Percentiles rank a stretch among this genome's conserved stretches.
These are phyloP conservation scores for Pleuronectes platessa DNA, from an alignment of 2,113 vertebrate species.

Conservation along the genomic window DNA sequence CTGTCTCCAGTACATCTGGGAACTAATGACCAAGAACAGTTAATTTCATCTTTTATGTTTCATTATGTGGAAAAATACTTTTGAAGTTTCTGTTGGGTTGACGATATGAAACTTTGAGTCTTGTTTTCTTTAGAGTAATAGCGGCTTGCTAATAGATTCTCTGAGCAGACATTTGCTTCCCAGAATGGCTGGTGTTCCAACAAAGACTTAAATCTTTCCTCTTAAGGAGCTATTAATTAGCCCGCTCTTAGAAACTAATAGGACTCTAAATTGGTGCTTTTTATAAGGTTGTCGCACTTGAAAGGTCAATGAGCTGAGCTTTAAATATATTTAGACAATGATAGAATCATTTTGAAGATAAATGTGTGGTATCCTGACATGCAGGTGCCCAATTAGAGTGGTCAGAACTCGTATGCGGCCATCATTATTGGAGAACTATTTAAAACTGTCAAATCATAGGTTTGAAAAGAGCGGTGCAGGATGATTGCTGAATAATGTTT, in stretches of 20 bases:
- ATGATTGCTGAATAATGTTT: background rate
- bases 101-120: constrained; percentile 1
- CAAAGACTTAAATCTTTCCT: constrained; percentile 60
- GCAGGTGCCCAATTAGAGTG: constrained; percentile 5
- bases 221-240: constrained; percentile 68
- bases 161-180: constrained; percentile 44
- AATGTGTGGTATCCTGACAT: constrained; percentile 5
- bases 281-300: constrained; percentile 40
- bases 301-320: constrained; percentile 52
- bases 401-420: background rate
- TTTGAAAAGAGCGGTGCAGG: background rate
- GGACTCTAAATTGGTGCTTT: constrained; percentile 58
- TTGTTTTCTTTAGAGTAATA: constrained; percentile 18
- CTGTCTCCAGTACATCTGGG: background rate
- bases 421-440: background rate
- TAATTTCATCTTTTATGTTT: background rate
- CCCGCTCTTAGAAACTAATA: constrained; percentile 43
- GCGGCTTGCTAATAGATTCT: constrained; percentile 14
- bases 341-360: constrained; percentile 15
- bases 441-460: background rate
- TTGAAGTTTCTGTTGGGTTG: background rate
- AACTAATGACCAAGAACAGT: background rate
- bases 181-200: constrained; percentile 35
- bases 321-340: constrained; percentile 25
- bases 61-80: background rate